A percentile compares a stretch with the other conserved stretches of the same genome.
Evolutionary conservation across 2,888 invertebrate species (phyloP).

Genomic region (Trisateles emortualis): DNA sequence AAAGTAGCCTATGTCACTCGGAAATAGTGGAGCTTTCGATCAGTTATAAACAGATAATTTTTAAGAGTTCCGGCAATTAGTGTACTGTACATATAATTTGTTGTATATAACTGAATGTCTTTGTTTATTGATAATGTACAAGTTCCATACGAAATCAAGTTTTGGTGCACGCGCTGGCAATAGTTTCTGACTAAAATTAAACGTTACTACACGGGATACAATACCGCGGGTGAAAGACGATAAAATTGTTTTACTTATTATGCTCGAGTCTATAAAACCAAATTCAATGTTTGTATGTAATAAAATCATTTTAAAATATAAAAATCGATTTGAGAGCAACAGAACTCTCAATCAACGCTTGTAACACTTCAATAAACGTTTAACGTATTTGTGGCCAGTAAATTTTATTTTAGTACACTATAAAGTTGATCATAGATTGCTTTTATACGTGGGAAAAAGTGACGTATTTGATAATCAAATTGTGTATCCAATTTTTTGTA

Average conservation of each 20-base stretch:
- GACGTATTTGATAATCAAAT: slow-evolving; percentile 18
- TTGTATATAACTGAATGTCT: too few species aligned
- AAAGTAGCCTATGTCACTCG: too few species aligned
- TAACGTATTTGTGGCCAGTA: slow-evolving; percentile 39
- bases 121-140: too few species aligned
- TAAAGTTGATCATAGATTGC: slow-evolving; percentile 39
- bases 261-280: slow-evolving; percentile 5
- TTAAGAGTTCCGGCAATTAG: too few species aligned
- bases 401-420: slow-evolving; percentile 42
- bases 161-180: too few species aligned
- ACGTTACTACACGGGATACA: too few species aligned
- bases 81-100: too few species aligned
- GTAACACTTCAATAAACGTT: slow-evolving; percentile 41
- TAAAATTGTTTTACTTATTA: background rate
- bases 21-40: too few species aligned
- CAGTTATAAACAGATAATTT: too few species aligned
- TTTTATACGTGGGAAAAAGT: slow-evolving; percentile 34
- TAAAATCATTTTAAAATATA: slow-evolving; percentile 26
- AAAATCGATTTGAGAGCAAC: slow-evolving; percentile 36
- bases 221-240: background rate
- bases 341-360: slow-evolving; percentile 43
- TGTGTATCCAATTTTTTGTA: background rate
- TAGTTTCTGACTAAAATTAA: too few species aligned
- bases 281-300: slow-evolving; percentile 15
- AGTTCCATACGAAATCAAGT: too few species aligned